Conservation (phyloP, 2,113 vertebrate species). For the Stegostoma tigrinum region DNA sequence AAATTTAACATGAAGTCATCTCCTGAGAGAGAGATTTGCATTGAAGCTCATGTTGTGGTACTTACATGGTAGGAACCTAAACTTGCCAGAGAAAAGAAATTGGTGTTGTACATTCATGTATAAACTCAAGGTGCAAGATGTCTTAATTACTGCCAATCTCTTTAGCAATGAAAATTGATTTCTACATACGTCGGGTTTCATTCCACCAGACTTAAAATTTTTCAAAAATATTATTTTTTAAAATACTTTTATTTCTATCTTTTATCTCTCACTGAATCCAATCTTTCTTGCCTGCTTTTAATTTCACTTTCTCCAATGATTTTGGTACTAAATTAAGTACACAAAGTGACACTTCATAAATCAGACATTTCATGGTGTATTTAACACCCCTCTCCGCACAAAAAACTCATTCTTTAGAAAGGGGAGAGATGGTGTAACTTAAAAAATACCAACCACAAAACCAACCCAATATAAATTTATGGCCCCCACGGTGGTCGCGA, state of each 20-base stretch:
- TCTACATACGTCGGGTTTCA: neutral
- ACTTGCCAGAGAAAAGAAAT: neutral
- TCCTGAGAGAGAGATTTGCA: neutral
- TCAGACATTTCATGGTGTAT: neutral
- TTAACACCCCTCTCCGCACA: neutral
- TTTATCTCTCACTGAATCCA: neutral
- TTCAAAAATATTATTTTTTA: neutral
- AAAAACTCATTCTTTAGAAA: neutral
- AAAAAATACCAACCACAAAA: neutral
- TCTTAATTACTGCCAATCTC: neutral
- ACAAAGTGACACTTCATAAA: neutral
- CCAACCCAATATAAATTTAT: neutral
- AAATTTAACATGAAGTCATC: neutral
- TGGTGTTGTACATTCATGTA: neutral
- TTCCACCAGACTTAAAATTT: neutral
- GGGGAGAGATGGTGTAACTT: neutral
- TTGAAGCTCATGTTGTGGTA: neutral
- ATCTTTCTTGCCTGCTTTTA: neutral
- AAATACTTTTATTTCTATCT: neutral
- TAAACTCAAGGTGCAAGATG: neutral
- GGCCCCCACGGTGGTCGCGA: no score
- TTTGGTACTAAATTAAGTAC: neutral
- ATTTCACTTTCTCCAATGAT: neutral
- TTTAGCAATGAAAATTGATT: neutral
- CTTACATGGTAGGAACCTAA: neutral